Evolutionary conservation across 2,797 vertebrate species (phyloP).

Genomic region (Fistularia tabacaria): DNA sequence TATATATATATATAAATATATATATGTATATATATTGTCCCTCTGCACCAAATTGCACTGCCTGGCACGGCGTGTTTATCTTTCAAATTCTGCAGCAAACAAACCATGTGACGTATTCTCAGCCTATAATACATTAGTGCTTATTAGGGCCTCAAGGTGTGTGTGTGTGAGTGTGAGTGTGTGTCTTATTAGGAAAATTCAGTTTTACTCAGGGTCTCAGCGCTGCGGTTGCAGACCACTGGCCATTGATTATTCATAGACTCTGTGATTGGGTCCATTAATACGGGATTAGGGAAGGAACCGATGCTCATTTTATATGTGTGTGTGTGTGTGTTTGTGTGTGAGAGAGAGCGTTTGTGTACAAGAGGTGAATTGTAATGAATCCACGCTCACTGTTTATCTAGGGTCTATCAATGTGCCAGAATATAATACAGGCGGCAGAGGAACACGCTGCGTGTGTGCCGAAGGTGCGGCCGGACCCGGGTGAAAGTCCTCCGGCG

Average conservation of each 20-base stretch:
- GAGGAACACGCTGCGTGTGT: too few species aligned
- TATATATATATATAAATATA: conserved; percentile 21
- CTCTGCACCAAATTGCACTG: conserved; percentile 15
- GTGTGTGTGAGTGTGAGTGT: conserved; percentile 25
- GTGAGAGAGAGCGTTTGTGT: conserved; percentile 34
- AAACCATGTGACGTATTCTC: conserved; percentile 74
- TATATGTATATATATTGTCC: conserved; percentile 11
- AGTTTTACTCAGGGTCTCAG: conserved; percentile 75
- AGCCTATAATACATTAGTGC: conserved; percentile 70
- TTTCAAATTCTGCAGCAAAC: conserved; percentile 79
- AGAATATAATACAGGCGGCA: conserved; percentile 25
- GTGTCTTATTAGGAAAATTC: conserved; percentile 76
- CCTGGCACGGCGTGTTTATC: conserved; percentile 65
- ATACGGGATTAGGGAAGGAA: conserved; percentile 77
- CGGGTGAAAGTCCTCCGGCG: too few species aligned
- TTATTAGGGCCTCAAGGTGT: conserved; percentile 74
- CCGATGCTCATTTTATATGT: conserved; percentile 65
- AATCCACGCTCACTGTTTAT: conserved; percentile 52
- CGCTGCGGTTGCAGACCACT: conserved; percentile 73
- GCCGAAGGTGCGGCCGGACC: too few species aligned
- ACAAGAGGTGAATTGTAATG: conserved; percentile 56
- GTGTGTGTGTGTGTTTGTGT: conserved; percentile 31
- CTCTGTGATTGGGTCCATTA: conserved; percentile 80
- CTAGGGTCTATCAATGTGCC: conserved; percentile 32
- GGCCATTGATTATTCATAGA: conserved; percentile 82